Evolutionary conservation across 2,797 vertebrate genomes (phyloP).

Genomic region (Malacoctenus gilli): DNA sequence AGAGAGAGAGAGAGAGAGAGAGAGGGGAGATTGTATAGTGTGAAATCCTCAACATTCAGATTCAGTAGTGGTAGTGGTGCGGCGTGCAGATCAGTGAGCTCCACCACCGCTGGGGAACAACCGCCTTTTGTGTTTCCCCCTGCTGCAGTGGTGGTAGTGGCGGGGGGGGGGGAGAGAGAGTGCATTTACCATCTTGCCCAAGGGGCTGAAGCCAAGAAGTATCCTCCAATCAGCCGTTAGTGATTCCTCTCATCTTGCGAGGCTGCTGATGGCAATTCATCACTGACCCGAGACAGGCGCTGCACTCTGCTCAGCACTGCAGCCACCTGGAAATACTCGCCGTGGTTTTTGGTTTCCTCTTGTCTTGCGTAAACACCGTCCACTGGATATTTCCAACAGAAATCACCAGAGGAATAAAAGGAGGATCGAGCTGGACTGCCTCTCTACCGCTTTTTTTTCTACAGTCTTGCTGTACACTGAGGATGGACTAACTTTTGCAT

Average conservation of each 20-base stretch:
- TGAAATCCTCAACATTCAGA: slow-evolving; percentile 60
- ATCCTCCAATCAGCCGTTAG: slow-evolving; percentile 74
- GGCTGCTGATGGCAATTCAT: slow-evolving; percentile 71
- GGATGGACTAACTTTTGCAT: slow-evolving; percentile 66
- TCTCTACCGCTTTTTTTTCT: slow-evolving; percentile 10
- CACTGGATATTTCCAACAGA: slow-evolving; percentile 48
- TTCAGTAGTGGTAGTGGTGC: slow-evolving; percentile 58
- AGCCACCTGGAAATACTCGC: slow-evolving; percentile 60
- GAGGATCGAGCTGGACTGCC: slow-evolving; percentile 59
- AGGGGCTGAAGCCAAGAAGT: slow-evolving; percentile 69
- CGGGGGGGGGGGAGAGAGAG: too few species aligned
- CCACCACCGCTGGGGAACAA: slow-evolving; percentile 54
- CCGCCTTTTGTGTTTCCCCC: slow-evolving; percentile 65
- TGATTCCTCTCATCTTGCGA: slow-evolving; percentile 62
- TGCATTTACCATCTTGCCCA: slow-evolving; percentile 63
- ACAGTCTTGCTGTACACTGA: slow-evolving; percentile 27
- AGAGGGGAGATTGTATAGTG: slow-evolving; percentile 52
- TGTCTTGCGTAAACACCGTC: slow-evolving; percentile 31
- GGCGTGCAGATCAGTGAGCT: slow-evolving; percentile 55
- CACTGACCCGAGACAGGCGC: slow-evolving; percentile 65
- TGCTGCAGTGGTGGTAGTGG: slow-evolving; percentile 78
- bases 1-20: slow-evolving; percentile 22
- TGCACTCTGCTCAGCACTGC: slow-evolving; percentile 50
- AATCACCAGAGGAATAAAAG: slow-evolving; percentile 56
- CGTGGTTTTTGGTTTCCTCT: slow-evolving; percentile 35